These are phyloP conservation scores for Hypotaenidia philippensis DNA, from an alignment of 2,797 vertebrate species.

Conservation along the genomic window DNA sequence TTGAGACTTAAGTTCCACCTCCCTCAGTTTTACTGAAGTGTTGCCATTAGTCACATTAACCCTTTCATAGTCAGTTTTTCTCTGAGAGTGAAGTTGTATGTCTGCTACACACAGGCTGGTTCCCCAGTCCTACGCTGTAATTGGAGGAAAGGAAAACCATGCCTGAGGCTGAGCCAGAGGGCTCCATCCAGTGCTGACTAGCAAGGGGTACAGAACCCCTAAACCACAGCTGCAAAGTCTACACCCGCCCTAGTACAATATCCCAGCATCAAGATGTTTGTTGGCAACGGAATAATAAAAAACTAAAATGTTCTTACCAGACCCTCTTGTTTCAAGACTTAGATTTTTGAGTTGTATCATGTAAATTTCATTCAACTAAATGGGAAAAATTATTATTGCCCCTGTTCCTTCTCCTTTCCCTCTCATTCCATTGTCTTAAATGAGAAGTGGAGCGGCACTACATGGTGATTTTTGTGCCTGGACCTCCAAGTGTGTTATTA, in stretches of 20 bases:
- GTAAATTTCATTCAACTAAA: background rate
- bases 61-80: conserved; percentile 56
- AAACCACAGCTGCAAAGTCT: background rate
- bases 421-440: background rate
- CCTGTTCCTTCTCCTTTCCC: background rate
- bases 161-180: background rate
- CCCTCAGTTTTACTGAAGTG: conserved; percentile 52
- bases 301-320: background rate
- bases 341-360: background rate
- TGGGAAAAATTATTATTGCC: background rate
- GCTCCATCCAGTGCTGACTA: background rate
- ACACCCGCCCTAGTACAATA: background rate
- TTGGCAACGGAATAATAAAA: background rate
- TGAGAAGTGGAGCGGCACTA: background rate
- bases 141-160: background rate
- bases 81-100: background rate
- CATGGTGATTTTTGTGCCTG: background rate
- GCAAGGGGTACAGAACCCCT: background rate
- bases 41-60: conserved; percentile 66
- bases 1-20: conserved; percentile 44
- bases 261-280: background rate
- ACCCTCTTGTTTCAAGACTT: background rate
- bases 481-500: background rate
- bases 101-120: background rate
- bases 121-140: background rate